Conservation (phyloP, 2,113 vertebrate genomes). For the Mirounga angustirostris region DNA sequence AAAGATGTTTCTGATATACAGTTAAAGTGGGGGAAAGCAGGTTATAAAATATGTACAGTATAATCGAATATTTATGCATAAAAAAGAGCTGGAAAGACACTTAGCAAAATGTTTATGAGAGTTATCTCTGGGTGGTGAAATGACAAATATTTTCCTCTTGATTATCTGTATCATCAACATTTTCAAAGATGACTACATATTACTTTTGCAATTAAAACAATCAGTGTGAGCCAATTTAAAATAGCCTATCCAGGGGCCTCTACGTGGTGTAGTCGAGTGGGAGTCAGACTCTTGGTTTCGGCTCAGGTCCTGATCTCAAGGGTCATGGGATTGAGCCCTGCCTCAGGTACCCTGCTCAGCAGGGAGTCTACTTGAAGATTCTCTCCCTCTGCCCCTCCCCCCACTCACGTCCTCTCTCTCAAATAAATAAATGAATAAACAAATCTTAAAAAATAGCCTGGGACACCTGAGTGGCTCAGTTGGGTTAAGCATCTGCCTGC, state of each 20-base stretch:
- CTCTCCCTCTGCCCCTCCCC: too few relatives aligned
- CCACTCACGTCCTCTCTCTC: not conserved
- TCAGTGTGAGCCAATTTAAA: slow-evolving; percentile 25
- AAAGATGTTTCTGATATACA: slow-evolving; percentile 40
- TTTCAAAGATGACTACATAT: slow-evolving; percentile 41
- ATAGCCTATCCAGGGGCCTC: not conserved
- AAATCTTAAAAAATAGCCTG: too few relatives aligned
- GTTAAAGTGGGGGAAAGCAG: slow-evolving; percentile 12
- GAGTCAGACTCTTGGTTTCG: too few relatives aligned
- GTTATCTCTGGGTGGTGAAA: slow-evolving; percentile 24
- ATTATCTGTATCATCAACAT: slow-evolving; percentile 9
- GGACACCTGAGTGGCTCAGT: too few relatives aligned
- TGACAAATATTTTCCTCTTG: slow-evolving; percentile 49
- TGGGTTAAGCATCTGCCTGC: too few relatives aligned
- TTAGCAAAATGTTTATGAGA: slow-evolving; percentile 52
- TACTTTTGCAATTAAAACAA: slow-evolving; percentile 52
- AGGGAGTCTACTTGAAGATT: too few relatives aligned
- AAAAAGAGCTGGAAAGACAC: slow-evolving; percentile 24
- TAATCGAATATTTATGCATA: slow-evolving; percentile 50
- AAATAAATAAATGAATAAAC: not conserved
- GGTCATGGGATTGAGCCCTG: too few relatives aligned
- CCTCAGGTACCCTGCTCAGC: too few relatives aligned
- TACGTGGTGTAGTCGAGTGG: too few relatives aligned
- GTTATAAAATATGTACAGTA: slow-evolving; percentile 24
- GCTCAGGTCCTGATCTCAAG: too few relatives aligned